phyloP scores from a whole-genome alignment of 2,113 vertebrate species.

The Urocolius indicus region DNA sequence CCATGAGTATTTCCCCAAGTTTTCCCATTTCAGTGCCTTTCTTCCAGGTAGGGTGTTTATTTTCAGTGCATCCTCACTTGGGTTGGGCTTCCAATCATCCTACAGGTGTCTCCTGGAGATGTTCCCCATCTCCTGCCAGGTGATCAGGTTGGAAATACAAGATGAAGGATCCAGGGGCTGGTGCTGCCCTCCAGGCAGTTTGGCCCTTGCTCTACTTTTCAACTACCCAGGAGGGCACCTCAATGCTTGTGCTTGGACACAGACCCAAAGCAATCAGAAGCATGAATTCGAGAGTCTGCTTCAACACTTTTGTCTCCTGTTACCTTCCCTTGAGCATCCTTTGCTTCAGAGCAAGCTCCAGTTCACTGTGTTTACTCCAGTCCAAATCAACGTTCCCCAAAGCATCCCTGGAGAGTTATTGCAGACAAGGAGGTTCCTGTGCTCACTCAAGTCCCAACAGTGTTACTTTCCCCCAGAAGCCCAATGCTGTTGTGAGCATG shows the following conservation, averaged over 20 bases:
- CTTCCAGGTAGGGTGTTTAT: not conserved
- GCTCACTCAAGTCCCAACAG: not conserved
- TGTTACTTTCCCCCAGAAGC: not conserved
- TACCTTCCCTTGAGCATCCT: not conserved
- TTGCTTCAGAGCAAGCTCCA: not conserved
- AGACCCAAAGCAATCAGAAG: not conserved
- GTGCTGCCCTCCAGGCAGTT: not conserved
- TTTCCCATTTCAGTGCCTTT: not conserved
- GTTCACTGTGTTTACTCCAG: not conserved
- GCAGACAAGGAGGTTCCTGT: not conserved
- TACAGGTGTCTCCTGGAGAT: not conserved
- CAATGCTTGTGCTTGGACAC: not conserved
- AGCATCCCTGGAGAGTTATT: not conserved
- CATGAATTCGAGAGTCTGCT: not conserved
- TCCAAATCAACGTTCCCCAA: not conserved
- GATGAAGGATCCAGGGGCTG: not conserved
- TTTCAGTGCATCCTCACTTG: not conserved
- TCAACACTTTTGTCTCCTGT: accelerated
- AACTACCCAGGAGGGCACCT: not conserved
- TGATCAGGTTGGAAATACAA: not conserved
- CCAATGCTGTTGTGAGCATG: accelerated
- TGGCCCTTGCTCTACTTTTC: not conserved
- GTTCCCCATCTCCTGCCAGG: not conserved
- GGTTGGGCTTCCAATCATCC: not conserved
- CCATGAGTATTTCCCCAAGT: accelerated